A percentile compares a stretch with the other conserved stretches of the same genome.
phyloP scores from a whole-genome alignment of 2,113 vertebrate genomes.

The Caranx melampygus region DNA sequence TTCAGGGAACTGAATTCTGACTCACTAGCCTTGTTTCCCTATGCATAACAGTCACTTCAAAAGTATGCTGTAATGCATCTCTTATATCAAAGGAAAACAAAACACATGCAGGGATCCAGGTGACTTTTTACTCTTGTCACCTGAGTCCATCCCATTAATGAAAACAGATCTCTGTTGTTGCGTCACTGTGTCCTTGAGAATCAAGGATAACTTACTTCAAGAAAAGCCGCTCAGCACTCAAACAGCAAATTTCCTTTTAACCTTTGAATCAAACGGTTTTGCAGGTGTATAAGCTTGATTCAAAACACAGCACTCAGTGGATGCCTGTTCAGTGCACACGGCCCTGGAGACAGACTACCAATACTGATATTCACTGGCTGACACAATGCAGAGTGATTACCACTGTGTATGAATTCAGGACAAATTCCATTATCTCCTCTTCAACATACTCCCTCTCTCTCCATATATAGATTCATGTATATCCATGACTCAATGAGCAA shows the following conservation, averaged over 20 bases:
- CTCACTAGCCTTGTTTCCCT: not conserved
- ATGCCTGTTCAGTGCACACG: slow-evolving; percentile 18
- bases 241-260: not conserved
- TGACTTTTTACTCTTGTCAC: not conserved
- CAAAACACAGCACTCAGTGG: slow-evolving; percentile 3
- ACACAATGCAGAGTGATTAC: slow-evolving; percentile 7
- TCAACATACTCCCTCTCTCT: not conserved
- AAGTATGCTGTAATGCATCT: not conserved
- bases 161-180: not conserved
- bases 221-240: not conserved
- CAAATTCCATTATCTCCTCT: not conserved
- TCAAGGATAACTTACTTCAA: not conserved
- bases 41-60: not conserved
- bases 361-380: slow-evolving; percentile 6
- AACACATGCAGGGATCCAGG: not conserved
- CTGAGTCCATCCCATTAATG: not conserved
- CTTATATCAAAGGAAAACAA: not conserved
- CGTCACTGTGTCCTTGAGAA: not conserved
- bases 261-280: not conserved
- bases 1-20: slow-evolving; percentile 33
- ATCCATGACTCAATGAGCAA: not conserved
- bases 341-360: not conserved
- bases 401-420: not conserved
- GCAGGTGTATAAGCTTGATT: slow-evolving; percentile 5
- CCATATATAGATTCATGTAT: not conserved